phyloP scores from a whole-genome alignment of 2,797 vertebrate genomes.

The Chelidonichthys spinosus region DNA sequence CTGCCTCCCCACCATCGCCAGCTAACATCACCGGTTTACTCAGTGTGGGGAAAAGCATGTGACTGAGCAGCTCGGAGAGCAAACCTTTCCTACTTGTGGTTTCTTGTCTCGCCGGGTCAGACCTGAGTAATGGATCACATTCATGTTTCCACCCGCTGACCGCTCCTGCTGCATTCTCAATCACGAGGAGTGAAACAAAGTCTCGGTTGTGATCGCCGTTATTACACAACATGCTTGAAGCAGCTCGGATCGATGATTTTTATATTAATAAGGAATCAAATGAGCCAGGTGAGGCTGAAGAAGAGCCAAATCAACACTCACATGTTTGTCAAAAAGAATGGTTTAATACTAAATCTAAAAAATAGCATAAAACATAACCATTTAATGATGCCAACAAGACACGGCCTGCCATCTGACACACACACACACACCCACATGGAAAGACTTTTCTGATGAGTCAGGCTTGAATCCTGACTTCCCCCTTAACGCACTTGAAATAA shows the following conservation, averaged over 20 bases:
- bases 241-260: neutral
- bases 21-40: slow-evolving; percentile 10
- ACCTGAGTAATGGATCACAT: slow-evolving; percentile 24
- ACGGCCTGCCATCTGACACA: slow-evolving; percentile 24
- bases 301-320: neutral
- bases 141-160: slow-evolving; percentile 21
- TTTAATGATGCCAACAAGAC: neutral
- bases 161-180: neutral
- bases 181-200: neutral
- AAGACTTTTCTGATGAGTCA: slow-evolving; percentile 58
- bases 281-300: neutral
- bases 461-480: slow-evolving; percentile 43
- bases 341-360: too few relatives aligned
- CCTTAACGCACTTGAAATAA: neutral
- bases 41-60: slow-evolving; percentile 5
- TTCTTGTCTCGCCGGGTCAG: slow-evolving; percentile 37
- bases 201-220: too few relatives aligned
- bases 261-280: neutral
- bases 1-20: neutral
- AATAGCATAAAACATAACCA: neutral
- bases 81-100: slow-evolving; percentile 54
- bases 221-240: neutral
- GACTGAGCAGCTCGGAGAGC: slow-evolving; percentile 25
- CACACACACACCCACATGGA: neutral
- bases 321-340: too few relatives aligned